phyloP scores from a whole-genome alignment of 2,797 vertebrate species.

The Coracias cyanogaster region DNA sequence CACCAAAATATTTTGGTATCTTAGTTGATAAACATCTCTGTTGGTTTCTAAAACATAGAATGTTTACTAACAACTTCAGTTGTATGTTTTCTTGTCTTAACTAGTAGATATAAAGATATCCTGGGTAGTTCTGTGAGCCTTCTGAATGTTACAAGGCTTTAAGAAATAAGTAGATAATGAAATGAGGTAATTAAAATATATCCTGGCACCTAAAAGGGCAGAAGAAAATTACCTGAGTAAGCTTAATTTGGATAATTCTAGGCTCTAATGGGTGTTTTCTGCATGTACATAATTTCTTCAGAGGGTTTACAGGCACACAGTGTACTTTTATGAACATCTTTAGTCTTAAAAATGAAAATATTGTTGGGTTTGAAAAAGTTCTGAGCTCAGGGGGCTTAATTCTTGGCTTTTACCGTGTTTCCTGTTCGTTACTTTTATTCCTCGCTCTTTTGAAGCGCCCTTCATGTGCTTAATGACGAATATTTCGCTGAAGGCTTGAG shows the following conservation, averaged over 20 bases:
- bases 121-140: not conserved
- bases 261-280: not conserved
- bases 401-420: not conserved
- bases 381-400: not conserved
- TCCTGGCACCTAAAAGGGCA: not conserved
- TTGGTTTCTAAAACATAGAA: not conserved
- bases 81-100: not conserved
- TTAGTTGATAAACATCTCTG: not conserved
- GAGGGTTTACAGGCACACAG: not conserved
- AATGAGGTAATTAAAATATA: not conserved
- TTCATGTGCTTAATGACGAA: accelerated
- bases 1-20: not conserved
- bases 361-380: not conserved
- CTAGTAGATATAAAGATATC: not conserved
- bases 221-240: not conserved
- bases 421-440: not conserved
- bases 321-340: not conserved
- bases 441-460: not conserved
- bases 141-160: not conserved
- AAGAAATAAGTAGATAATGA: not conserved
- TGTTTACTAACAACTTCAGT: not conserved
- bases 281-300: not conserved
- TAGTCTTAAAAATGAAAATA: not conserved
- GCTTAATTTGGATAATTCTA: not conserved
- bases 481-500: not conserved